Percentiles rank a stretch among this genome's conserved stretches.
These are phyloP conservation scores for Anhinga anhinga DNA, from an alignment of 2,113 vertebrate genomes.

Conservation along the genomic window DNA sequence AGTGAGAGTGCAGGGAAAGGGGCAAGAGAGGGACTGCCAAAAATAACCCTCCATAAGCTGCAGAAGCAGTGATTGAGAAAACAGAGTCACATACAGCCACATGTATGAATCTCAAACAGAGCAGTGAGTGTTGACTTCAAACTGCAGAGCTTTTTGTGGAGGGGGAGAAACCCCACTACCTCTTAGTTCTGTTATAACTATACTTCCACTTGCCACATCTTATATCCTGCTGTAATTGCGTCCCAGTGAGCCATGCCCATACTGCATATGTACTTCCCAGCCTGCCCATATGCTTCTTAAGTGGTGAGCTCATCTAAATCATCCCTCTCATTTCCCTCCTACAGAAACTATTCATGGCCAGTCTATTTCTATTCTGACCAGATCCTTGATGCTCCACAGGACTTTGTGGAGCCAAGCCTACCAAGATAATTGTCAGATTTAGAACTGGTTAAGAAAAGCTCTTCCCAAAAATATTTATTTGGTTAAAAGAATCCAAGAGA, in stretches of 20 bases:
- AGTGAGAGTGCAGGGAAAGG: neutral
- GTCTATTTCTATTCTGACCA: conserved; percentile 54
- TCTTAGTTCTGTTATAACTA: conserved; percentile 1
- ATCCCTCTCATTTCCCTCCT: conserved; percentile 61
- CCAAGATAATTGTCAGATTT: conserved; percentile 60
- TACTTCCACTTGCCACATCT: conserved; percentile 49
- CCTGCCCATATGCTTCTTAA: conserved; percentile 54
- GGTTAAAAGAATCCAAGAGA: conserved; percentile 53
- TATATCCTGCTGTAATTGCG: conserved; percentile 26
- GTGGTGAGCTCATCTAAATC: conserved; percentile 61
- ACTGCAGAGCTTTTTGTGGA: neutral
- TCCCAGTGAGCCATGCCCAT: neutral
- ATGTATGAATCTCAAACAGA: neutral
- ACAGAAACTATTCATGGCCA: conserved; percentile 56
- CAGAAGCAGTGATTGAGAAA: conserved; percentile 36
- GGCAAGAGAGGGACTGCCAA: conserved; percentile 16
- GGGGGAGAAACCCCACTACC: neutral
- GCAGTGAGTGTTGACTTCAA: neutral
- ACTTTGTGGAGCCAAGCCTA: conserved; percentile 25
- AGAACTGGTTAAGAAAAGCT: conserved; percentile 39
- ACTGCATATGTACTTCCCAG: conserved; percentile 26
- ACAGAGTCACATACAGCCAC: neutral
- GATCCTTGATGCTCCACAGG: neutral
- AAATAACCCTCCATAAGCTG: neutral
- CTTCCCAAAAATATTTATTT: conserved; percentile 64